phyloP scores from a whole-genome alignment of 2,888 invertebrate genomes.

The Campoletis raptor region DNA sequence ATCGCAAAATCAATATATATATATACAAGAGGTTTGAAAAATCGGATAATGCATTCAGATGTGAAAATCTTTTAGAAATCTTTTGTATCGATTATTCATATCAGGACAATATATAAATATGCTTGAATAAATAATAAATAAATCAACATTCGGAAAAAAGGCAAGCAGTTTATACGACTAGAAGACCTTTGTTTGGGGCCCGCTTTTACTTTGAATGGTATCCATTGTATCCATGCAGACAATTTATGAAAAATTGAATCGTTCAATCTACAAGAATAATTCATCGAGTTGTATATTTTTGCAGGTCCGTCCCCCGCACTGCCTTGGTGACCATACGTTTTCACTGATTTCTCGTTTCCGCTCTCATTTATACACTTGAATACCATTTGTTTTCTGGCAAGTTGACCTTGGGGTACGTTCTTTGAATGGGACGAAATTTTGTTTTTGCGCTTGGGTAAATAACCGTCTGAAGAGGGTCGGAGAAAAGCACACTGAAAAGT shows the following conservation, averaged over 20 bases:
- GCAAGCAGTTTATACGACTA: background rate
- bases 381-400: slow-evolving; percentile 8
- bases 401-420: slow-evolving; percentile 1
- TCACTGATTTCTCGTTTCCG: background rate
- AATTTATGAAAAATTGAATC: background rate
- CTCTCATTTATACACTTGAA: slow-evolving; percentile 4
- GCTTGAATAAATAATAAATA: background rate
- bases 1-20: slow-evolving; percentile 19
- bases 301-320: background rate
- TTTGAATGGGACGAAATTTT: slow-evolving; percentile 13
- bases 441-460: background rate
- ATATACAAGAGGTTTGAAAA: background rate
- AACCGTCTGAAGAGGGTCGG: background rate
- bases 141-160: background rate
- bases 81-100: background rate
- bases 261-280: background rate
- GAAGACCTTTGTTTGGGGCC: background rate
- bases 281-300: background rate
- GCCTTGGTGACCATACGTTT: background rate
- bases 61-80: background rate
- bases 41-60: background rate
- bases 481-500: slow-evolving; percentile 5
- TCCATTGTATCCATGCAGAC: background rate
- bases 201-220: background rate
- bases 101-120: background rate